Evolutionary conservation across 1,140 invertebrate genomes (phyloP), one percentile per base, ranked within the genome.

Genomic region (Ceratosolen solmsi): DNA sequence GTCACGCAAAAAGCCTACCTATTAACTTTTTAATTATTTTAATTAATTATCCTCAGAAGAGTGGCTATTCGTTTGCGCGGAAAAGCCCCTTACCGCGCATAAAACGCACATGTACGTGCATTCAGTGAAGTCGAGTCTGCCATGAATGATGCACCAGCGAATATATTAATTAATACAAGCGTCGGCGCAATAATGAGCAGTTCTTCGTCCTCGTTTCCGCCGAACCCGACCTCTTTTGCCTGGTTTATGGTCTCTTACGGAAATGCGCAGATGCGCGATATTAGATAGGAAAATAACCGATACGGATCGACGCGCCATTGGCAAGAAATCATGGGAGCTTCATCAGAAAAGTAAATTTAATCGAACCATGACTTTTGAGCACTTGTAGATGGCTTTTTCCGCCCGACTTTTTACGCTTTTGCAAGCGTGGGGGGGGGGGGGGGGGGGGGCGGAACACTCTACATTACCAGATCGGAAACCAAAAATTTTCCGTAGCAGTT

Each of bases 101-200:
- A 51, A 68, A 68, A 68, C 33, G 63, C 22, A n/a, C 20, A 68
- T 68, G 33, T 25, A 41, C n/a, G 20, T 38, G 38, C 46, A 22
- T 49, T n/a, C 4, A 70, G 38, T 33, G 36, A 78, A 51, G 46
- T 60, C 46, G 11, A 38, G 76, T 22, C 58, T 27, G 4, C 27
- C 60, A 63, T 70, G 76, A 76, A 76, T 65, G 46, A 36, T 68
- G n/a, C 74, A 54, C 30, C 3, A 17, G 46, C 76, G 63, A 78
- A 63, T 76, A 76, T 76, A 76, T 76, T 76, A 76, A 76, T 76
- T 76, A 76, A 49, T 38, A 56, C 25, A 41, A 15, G 58, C 25
- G 38, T 41, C 15, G 38, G 74, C 36, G 30, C 25, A n/a, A 76
- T 76, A 65, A 65, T 38, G 74, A n/a, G 33, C 58, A 30, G 11